Base-by-base conservation (phyloP, 2,797 vertebrate species). In the Ambastaia sidthimunki region DNA sequence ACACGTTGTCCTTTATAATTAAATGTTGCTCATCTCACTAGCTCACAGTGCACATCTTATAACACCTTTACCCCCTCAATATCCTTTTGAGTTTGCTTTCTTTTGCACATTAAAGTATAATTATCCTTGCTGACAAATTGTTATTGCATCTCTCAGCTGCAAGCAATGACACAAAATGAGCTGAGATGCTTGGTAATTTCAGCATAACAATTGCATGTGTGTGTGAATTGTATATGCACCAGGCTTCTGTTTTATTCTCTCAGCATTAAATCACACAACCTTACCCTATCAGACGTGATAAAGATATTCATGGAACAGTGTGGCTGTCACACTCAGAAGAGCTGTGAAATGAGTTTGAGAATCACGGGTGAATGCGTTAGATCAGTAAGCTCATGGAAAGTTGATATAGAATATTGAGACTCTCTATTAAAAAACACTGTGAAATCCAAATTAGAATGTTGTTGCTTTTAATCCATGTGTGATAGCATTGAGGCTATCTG, bases 241-340 rank as follows among this genome's bases (percentile, higher is more conserved):
- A 18, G 9, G 15, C 41, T 70, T 41, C 52, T 70, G 21, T 69
- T 69, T 48, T 12, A 48, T 59, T 70, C 44, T 48, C 23, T 66
- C 66, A 21, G n/a, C 23, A 48, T 37, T 60, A 78, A 70, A 70
- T 68, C 31, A 55, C 76, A 47, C 50, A 70, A 75, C 47, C 52
- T 54, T 31, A 78, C 67, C 79, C 52, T 82, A 62, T 85, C 76
- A 80, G 72, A 84, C 21, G 71, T 74, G 80, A 84, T 83, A 83
- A 85, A 83, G 83, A 86, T 85, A 86, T 85, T 87, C 80, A 84
- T 85, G 66, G 74, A 83, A 41, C 21, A 13, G 62, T 31, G 65
- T 12, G 3, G 59, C n/a, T n/a, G n/a, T n/a, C n/a, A n/a, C n/a
- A n/a, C 69, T 60, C 41, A 48, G 57, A 80, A 72, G 79, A 70